These are phyloP conservation scores for Anabas testudineus DNA, from an alignment of 2,797 vertebrate genomes.

Conservation along the genomic window DNA sequence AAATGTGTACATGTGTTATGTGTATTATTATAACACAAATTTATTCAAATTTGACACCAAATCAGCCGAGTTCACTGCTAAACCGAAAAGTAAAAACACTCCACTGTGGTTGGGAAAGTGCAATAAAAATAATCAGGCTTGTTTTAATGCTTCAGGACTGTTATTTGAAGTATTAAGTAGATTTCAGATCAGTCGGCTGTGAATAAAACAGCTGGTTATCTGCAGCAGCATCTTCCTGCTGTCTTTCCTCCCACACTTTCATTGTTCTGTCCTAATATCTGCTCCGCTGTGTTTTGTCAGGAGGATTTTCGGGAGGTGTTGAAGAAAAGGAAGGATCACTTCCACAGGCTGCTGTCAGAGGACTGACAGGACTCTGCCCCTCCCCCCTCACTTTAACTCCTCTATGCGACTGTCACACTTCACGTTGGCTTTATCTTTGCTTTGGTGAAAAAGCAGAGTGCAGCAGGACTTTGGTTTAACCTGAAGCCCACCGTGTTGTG, in stretches of 20 bases:
- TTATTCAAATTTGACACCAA: too few relatives aligned
- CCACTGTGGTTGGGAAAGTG: too few relatives aligned
- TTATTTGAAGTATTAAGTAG: neutral
- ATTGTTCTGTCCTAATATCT: conserved; percentile 33
- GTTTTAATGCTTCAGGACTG: neutral
- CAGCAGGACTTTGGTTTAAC: conserved; percentile 1
- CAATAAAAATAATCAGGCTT: too few relatives aligned
- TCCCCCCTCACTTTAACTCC: conserved; percentile 6
- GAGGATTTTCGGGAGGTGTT: conserved; percentile 85
- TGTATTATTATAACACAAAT: too few relatives aligned
- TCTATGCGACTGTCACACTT: conserved; percentile 43
- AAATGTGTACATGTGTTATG: too few relatives aligned
- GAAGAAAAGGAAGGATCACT: conserved; percentile 81
- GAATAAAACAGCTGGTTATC: conserved; percentile 58
- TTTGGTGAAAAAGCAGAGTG: conserved; percentile 52
- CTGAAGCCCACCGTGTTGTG: conserved; percentile 5
- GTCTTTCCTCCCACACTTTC: conserved; percentile 39
- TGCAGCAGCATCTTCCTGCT: conserved; percentile 48
- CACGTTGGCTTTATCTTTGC: conserved; percentile 29
- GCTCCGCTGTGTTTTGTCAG: conserved; percentile 74
- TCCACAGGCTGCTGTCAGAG: conserved; percentile 75
- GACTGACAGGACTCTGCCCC: conserved; percentile 65
- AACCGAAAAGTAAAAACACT: too few relatives aligned
- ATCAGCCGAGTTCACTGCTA: too few relatives aligned
- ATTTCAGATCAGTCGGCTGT: neutral